Evolutionary conservation across 2,888 invertebrate species (phyloP), one percentile per base, ranked within the genome.

Genomic region (Cephus runcator): DNA sequence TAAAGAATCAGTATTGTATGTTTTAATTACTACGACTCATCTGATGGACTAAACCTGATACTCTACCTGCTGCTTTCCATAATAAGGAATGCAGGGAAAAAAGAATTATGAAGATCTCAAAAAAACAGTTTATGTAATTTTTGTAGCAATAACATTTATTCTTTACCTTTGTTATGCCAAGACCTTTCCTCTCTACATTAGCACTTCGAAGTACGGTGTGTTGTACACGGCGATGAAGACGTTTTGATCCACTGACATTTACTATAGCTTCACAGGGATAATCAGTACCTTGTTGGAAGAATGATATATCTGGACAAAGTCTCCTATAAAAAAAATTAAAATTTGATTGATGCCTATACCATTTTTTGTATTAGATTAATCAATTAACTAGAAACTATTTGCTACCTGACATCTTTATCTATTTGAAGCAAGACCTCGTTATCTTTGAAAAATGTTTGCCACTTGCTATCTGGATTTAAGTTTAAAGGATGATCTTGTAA

Each of bases 361-460:
- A 71, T 12, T 30, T 33, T 71, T 71, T 11, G 30, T 30, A 71
- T 69, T 12, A 69, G 2, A 1, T 71, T 71, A 33, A 56, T 9
- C 9, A 56, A 71, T 71, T 9, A 71, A 33, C 31, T 33, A 71
- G 11, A 15, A 33, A 30, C 31, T 71, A 33, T 71, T 23, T 71
- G 4, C 30, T 81, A 89, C 90, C 98, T 94, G 75, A 98, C 98
- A 92, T 99, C 98, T 91, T 99, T 99, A 92, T 99, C 99, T 86
- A 99, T 99, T 93, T 99, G 99, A 73, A 98, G 92, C 69, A 99
- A 92, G 80, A 99, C 98, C 92, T 99, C 98, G 92, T 99, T 99
- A 91, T 99, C 99, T 91, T 96, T 97, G 92, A 99, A 99, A 92
- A 96, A 99, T 4, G 96, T 96, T 87, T 96, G 96, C 99, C 99